A percentile compares a stretch with the other conserved stretches of the same genome.
These are phyloP conservation scores for Andrena hattorfiana DNA, from an alignment of 2,888 invertebrate genomes.

Conservation along the genomic window DNA sequence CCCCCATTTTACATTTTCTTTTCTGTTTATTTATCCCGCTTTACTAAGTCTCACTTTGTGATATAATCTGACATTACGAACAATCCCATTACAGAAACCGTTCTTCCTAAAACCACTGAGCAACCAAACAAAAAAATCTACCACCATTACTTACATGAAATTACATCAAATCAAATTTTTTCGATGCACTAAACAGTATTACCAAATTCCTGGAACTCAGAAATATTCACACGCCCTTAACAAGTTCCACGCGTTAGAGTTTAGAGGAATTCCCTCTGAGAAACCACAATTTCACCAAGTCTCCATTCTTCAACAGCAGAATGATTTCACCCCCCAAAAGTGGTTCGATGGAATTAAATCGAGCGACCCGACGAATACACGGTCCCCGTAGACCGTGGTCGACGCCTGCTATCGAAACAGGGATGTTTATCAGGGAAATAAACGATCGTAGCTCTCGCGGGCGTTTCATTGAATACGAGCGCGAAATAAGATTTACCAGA, in stretches of 20 bases:
- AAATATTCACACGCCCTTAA: background rate
- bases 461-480: slow-evolving; percentile 65
- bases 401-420: slow-evolving; percentile 24
- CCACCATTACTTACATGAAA: no score
- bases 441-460: slow-evolving; percentile 52
- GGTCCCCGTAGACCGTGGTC: slow-evolving; percentile 27
- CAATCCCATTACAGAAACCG: no score
- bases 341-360: slow-evolving; percentile 32
- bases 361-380: background rate
- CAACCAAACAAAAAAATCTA: no score
- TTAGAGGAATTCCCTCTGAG: background rate
- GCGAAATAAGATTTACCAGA: slow-evolving; percentile 65
- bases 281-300: background rate
- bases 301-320: background rate
- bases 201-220: no score
- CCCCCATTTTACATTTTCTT: no score
- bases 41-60: no score
- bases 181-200: no score
- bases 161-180: no score
- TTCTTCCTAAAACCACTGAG: no score
- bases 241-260: background rate
- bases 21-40: no score
- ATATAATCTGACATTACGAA: no score
- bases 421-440: slow-evolving; percentile 65
- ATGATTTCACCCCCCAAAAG: background rate